Base-by-base conservation (phyloP, 2,888 invertebrate species). In the Leucania comma region DNA sequence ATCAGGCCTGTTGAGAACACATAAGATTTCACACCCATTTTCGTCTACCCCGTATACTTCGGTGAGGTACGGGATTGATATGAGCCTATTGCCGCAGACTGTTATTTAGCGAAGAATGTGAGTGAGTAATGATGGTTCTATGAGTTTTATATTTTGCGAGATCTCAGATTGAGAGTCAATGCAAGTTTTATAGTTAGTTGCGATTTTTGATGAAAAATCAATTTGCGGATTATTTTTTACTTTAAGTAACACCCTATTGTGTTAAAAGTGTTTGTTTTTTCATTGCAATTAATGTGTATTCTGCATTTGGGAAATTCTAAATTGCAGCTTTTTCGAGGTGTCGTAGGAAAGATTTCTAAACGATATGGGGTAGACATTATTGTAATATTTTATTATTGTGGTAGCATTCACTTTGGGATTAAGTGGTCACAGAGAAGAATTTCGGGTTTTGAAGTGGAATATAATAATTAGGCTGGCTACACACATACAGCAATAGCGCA, bases 1-100 rank as follows among this genome's bases (percentile, higher is more conserved):
- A 95, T 96, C 81, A 87, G 96, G 69, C 95, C 96, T 1, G 93
- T 96, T 0, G 94, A 95, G 77, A 94, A 94, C 83, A 90, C 95
- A 89, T 94, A 95, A 91, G 86, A 84, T 78, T 89, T 80, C 74
- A 69, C 56, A 42, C 35, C 81, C 56, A 26, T 75, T 26, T n/a
- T 87, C 72, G 87, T 91, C 91, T 91, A 89, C 92, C 93, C 92
- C 90, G 81, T 91, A 75, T 80, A 74, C 70, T 78, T 69, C 65
- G 56, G 68, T 35, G 29, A 64, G 64, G 26, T 60, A 66, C 54
- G 63, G 69, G 48, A 60, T 29, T 51, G 22, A 51, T 54, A 62
- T 61, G 60, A 82, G 72, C 78, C 67, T 81, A 63, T 62, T 58
- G 64, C 68, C 60, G 70, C 66, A 64, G 78, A 77, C 64, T 81